A percentile compares a stretch with the other conserved stretches of the same genome.
Evolutionary conservation across 2,113 vertebrate species (phyloP).

Genomic region (Mystacornis crossleyi): DNA sequence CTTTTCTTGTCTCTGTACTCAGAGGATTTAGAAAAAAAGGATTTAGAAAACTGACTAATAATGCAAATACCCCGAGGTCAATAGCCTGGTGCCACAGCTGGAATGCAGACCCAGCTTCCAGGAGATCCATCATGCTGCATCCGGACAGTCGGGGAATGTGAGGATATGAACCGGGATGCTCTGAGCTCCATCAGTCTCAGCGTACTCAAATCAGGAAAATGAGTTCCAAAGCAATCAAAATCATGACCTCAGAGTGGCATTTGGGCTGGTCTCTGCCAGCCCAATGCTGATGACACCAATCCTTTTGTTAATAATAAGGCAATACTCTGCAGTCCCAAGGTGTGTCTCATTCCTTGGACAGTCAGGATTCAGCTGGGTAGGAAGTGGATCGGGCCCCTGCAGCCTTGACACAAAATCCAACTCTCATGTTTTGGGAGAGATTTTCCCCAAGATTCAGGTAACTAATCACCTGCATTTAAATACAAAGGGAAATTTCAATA

Average conservation of each 20-base stretch:
- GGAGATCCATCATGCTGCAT: background rate
- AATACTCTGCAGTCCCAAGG: background rate
- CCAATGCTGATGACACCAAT: background rate
- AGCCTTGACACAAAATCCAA: background rate
- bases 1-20: background rate
- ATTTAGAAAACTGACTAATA: slow-evolving; percentile 74
- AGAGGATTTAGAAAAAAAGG: slow-evolving; percentile 64
- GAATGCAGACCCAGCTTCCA: background rate
- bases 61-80: slow-evolving; percentile 72
- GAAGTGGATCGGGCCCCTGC: background rate
- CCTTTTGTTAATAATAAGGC: background rate
- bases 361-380: background rate
- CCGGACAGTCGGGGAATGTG: background rate
- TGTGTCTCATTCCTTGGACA: rapidly evolving
- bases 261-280: background rate
- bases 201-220: background rate
- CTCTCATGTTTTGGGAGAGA: rapidly evolving
- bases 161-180: background rate
- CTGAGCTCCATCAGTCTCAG: background rate
- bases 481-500: background rate
- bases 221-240: background rate
- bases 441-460: background rate
- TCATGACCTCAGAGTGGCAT: background rate
- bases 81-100: slow-evolving; percentile 60
- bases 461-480: background rate